Evolutionary conservation across 1,140 invertebrate genomes (phyloP), one percentile per base, ranked within the genome.

Genomic region (Drosophila nasuta): DNA sequence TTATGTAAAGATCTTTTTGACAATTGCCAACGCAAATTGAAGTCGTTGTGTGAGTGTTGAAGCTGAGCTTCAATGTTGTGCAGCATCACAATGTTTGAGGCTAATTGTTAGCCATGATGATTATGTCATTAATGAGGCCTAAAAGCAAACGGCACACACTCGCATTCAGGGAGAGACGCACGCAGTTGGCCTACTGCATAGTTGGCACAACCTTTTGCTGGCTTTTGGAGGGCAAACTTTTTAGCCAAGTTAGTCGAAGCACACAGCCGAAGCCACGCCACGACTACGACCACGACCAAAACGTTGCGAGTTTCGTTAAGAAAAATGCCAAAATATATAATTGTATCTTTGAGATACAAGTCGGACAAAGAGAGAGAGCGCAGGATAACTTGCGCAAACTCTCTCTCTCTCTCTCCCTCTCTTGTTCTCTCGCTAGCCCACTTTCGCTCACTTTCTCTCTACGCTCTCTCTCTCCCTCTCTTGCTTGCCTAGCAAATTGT

Each of bases 191-290:
- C 75, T 73, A 52, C 57, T 65, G 41, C 58, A 60, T 46, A 45
- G 54, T 60, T 60, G 41, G 62, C 72, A 68, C 83, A 82, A 88
- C 80, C 79, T 87, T 87, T 88, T 87, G 72, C 54, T 82, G 83
- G 76, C 79, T 77, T 87, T 87, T 87, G 79, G 83, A 87, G 82
- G 82, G 82, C 83, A 88, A 87, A 88, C 77, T 79, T 76, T 25
- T 25, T 25, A 25, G 20, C 20, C 20, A 17, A 17, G 51, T 33
- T 33, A 33, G 30, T 33, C 30, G 30, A 33, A 33, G 5, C 5
- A 33, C 5, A 6, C 30, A 8, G 7, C 30, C 30, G 30, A 33
- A 38, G 1, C 46, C 15, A 20, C 13, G 45, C 45, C 45, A 48
- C 20, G 20, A 64, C 63, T 33, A 20, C 20, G 20, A 25, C 20